phyloP scores from a whole-genome alignment of 2,113 vertebrate genomes.

The Sitta europaea region DNA sequence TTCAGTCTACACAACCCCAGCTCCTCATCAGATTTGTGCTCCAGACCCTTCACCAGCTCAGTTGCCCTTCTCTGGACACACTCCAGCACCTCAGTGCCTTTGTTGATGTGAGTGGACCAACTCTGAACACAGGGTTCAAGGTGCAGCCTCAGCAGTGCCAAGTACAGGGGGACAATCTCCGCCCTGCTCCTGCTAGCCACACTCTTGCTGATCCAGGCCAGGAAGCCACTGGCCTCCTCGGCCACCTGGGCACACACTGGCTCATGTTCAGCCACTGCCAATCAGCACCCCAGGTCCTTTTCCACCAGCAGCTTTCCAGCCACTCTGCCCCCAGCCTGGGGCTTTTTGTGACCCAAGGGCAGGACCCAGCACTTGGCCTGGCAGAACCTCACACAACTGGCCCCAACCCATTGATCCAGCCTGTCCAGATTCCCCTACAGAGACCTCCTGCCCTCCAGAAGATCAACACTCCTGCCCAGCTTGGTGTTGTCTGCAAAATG shows the following conservation, averaged over 20 bases:
- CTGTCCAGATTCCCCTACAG: background rate
- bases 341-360: background rate
- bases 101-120: background rate
- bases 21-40: background rate
- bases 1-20: background rate
- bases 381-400: background rate
- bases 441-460: background rate
- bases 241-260: background rate
- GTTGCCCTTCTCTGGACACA: rapidly evolving
- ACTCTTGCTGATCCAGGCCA: background rate
- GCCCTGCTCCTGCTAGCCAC: background rate
- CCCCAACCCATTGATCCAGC: background rate
- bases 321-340: background rate
- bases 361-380: rapidly evolving
- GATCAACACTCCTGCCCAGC: rapidly evolving
- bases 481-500: background rate
- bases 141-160: rapidly evolving
- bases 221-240: background rate
- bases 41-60: background rate
- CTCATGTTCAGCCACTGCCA: background rate
- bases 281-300: background rate
- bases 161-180: background rate
- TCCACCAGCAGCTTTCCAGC: background rate
- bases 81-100: background rate
- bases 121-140: background rate